Evolutionary conservation across 1,140 invertebrate genomes (phyloP), one percentile per base, ranked within the genome.

Genomic region (Archivesica marissinica): DNA sequence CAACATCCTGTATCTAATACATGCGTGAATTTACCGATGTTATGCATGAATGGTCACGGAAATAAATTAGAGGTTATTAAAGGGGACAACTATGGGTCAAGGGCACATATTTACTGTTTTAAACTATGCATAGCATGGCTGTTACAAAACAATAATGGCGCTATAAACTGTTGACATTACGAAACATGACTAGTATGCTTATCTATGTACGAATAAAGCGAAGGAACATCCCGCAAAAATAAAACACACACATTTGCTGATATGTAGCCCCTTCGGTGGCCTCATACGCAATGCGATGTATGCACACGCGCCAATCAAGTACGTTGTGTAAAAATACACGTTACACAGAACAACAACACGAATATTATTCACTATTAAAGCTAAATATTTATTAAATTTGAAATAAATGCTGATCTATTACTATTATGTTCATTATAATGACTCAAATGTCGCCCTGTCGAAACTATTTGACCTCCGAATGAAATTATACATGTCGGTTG

Each of bases 401-500:
- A n/a, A n/a, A n/a, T n/a, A n/a, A n/a, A n/a, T n/a, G n/a, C n/a
- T n/a, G n/a, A n/a, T n/a, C n/a, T n/a, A n/a, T n/a, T n/a, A n/a
- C n/a, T n/a, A n/a, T n/a, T n/a, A n/a, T n/a, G n/a, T n/a, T n/a
- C n/a, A n/a, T n/a, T n/a, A n/a, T n/a, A n/a, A n/a, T n/a, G n/a
- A n/a, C n/a, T n/a, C n/a, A n/a, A n/a, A n/a, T n/a, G n/a, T n/a
- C n/a, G n/a, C n/a, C n/a, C n/a, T n/a, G 52, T 56, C 20, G 52
- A 47, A 72, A 72, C 20, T 25, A 72, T 72, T 72, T 44, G 68
- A 44, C 41, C 44, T 72, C 68, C 15, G 38, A 59, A 59, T 52
- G 47, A 44, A 61, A 50, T 79, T 85, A 64, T 82, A 86, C 84
- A 89, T 88, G 78, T 78, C 75, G 88, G 88, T 89, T 89, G 88